phyloP scores from a whole-genome alignment of 2,113 vertebrate species.

The Vidua chalybeata region DNA sequence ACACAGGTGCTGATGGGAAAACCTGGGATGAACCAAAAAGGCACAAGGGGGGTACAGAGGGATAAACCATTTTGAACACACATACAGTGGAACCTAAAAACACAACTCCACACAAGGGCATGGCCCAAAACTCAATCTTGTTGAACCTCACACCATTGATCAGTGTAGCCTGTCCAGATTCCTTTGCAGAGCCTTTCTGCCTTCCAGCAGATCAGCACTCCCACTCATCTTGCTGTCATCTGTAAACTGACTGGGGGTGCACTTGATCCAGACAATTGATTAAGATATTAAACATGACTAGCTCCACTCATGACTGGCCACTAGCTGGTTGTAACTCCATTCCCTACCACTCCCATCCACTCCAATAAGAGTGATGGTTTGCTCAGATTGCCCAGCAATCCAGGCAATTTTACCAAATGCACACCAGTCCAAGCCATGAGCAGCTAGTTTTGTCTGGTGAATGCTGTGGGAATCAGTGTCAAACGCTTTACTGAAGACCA shows the following conservation, averaged over 20 bases:
- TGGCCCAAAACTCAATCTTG: rapidly evolving
- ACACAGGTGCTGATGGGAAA: no score
- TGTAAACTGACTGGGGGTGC: background rate
- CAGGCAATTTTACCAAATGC: background rate
- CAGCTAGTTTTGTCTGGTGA: background rate
- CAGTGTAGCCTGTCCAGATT: background rate
- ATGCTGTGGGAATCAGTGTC: background rate
- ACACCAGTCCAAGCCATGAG: background rate
- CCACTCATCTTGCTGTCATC: rapidly evolving
- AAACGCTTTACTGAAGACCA: background rate
- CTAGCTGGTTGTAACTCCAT: background rate
- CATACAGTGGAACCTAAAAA: no score
- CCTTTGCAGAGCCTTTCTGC: background rate
- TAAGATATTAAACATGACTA: background rate
- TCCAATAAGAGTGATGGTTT: no score
- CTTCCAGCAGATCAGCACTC: background rate
- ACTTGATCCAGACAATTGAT: background rate
- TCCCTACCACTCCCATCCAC: background rate
- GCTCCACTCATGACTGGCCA: background rate
- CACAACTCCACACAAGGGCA: no score
- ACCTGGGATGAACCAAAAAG: no score
- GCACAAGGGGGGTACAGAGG: no score
- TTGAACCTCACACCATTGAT: background rate
- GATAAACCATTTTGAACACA: no score
- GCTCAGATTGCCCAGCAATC: rapidly evolving